Evolutionary conservation across 2,113 vertebrate genomes (phyloP).

Genomic region (Rhodinocichla rosea): DNA sequence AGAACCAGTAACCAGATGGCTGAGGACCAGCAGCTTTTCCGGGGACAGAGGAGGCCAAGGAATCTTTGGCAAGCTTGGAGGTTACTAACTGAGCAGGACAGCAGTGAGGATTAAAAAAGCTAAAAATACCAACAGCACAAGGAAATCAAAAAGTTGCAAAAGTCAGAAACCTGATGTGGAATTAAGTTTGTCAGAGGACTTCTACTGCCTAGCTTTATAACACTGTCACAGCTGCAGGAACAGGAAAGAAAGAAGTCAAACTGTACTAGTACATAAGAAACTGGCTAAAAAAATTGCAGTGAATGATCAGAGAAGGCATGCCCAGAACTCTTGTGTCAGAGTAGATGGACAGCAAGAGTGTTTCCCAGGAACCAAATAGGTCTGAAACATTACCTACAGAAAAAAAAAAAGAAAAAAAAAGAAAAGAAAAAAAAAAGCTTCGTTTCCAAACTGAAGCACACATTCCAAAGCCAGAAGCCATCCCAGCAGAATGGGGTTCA

Average conservation of each 20-base stretch:
- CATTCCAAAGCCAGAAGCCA: not conserved
- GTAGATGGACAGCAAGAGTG: not conserved
- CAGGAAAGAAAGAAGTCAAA: not conserved
- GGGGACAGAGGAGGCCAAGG: constrained; percentile 58
- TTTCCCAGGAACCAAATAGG: not conserved
- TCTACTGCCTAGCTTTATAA: not conserved
- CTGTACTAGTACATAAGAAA: not conserved
- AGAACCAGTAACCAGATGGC: constrained; percentile 65
- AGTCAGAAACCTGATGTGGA: constrained; percentile 39
- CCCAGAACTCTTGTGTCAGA: not conserved
- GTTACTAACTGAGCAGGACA: constrained; percentile 51
- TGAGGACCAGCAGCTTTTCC: constrained; percentile 63
- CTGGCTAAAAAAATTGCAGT: not conserved
- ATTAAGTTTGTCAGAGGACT: not conserved
- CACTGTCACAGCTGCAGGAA: not conserved
- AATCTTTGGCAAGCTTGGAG: constrained; percentile 60
- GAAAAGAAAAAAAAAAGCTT: not conserved
- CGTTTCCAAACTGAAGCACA: not conserved
- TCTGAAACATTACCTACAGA: not conserved
- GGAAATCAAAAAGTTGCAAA: constrained; percentile 51
- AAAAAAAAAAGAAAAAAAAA: too few relatives aligned
- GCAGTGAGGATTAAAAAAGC: constrained; percentile 46
- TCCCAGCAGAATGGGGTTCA: not conserved
- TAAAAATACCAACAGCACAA: constrained; percentile 61
- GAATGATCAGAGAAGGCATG: not conserved